Evolutionary conservation across 2,113 vertebrate genomes (phyloP), one percentile per base, ranked within the genome.

Genomic region (Lethenteron reissneri): DNA sequence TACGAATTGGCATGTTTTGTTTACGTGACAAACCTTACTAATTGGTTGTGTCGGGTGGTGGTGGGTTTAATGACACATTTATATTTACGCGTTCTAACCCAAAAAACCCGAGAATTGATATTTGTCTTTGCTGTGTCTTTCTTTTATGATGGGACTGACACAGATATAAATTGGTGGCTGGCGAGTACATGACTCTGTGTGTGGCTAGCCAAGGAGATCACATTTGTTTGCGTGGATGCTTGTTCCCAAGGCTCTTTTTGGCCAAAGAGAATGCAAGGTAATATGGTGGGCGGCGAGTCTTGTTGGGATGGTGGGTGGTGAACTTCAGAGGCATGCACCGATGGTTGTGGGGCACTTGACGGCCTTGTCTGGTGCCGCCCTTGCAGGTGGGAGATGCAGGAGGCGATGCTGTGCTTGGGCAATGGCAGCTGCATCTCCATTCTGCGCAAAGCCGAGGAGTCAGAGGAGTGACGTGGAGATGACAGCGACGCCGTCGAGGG

Each of bases 301-400:
- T 19, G 13, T 71, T 17, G 59, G 59, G n/a, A n/a, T 60, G 56
- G 11, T 71, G 12, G n/a, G 9, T 64, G 19, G 41, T 58, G 41
- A 41, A 10, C 13, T 21, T 56, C 2, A 17, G 56, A 56, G 2
- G 25, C 56, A 10, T 19, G 57, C 15, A 17, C 56, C 12, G 17
- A 41, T 56, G 17, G 56, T 17, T 19, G 62, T 15, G 14, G 62
- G 8, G 5, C 19, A 15, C 19, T 64, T 64, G 62, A 15, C 19
- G 62, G 14, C 19, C 62, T 19, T 4, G 62, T 15, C 62, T 19
- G 62, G 62, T 19, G 69, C 19, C 72, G 76, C 69, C 71, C 72
- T 0, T 74, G 72, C 78, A 88, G 87, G 72, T 87, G 82, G 84
- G 69, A 71, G 56, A 80, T 89, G 71, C 78, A 78, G 72, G 80